Percentiles rank a stretch among this genome's conserved stretches.
Evolutionary conservation across 2,113 vertebrate species (phyloP).

Genomic region (Gymnarchus niloticus): DNA sequence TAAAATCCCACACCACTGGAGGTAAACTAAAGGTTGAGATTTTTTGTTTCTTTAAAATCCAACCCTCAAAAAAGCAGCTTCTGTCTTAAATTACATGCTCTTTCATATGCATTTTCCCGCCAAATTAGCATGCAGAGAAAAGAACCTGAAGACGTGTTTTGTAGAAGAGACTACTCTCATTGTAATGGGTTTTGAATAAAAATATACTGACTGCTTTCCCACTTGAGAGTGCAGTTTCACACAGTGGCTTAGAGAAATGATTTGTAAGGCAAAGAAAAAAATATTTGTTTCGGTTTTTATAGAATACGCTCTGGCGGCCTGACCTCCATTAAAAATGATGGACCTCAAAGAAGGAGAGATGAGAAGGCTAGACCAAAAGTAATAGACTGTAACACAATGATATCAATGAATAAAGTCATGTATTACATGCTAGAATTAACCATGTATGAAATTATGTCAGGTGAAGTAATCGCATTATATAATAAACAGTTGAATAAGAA

Average conservation of each 20-base stretch:
- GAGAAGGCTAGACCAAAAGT: too few species aligned
- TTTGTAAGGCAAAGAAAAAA: not conserved
- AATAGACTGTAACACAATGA: not conserved
- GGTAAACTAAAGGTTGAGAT: not conserved
- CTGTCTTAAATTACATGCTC: not conserved
- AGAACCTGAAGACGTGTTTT: not conserved
- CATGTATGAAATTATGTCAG: not conserved
- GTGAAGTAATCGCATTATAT: not conserved
- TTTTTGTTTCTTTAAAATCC: not conserved
- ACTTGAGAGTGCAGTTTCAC: not conserved
- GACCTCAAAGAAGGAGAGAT: not conserved
- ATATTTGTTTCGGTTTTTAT: not conserved
- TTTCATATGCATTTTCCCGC: not conserved
- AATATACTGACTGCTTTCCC: not conserved
- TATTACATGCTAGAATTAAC: not conserved
- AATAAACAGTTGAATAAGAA: not conserved
- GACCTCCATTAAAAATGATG: not conserved
- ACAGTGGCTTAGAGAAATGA: not conserved
- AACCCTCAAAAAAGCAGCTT: not conserved
- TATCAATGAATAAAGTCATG: not conserved
- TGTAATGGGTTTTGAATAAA: not conserved
- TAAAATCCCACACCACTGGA: not conserved
- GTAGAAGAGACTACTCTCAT: not conserved
- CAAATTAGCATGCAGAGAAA: not conserved
- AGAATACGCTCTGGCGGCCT: not conserved